These are phyloP conservation scores for Drosophila eohydei DNA, from an alignment of 2,888 invertebrate genomes.

Conservation along the genomic window DNA sequence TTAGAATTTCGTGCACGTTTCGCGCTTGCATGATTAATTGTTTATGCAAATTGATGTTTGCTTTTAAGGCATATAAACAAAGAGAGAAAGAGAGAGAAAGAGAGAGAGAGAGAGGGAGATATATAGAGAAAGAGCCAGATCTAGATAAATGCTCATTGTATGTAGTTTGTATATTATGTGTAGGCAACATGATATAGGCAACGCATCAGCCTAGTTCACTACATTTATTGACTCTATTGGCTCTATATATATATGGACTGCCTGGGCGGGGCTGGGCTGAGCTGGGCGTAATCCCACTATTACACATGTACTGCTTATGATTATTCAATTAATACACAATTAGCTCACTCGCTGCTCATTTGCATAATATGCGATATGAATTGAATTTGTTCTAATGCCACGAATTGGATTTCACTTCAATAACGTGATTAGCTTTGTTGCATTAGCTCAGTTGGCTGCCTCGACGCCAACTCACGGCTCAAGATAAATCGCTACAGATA, in stretches of 20 bases:
- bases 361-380: conserved; percentile 69
- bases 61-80: conserved; percentile 48
- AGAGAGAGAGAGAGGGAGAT: neutral
- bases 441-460: conserved; percentile 64
- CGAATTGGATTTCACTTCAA: conserved; percentile 56
- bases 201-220: conserved; percentile 29
- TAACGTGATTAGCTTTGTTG: conserved; percentile 66
- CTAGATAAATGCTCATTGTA: neutral
- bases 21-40: conserved; percentile 76
- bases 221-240: conserved; percentile 57
- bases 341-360: conserved; percentile 62
- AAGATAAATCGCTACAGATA: conserved; percentile 43
- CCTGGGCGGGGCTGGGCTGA: conserved; percentile 13
- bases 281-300: conserved; percentile 46
- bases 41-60: conserved; percentile 72
- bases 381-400: conserved; percentile 47
- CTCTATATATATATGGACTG: neutral
- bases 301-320: conserved; percentile 53
- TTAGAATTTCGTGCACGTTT: conserved; percentile 75
- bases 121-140: neutral
- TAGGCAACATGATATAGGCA: conserved; percentile 31
- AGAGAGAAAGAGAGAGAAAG: neutral
- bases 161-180: conserved; percentile 9
- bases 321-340: conserved; percentile 74
- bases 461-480: conserved; percentile 20